Base-by-base conservation (phyloP, 2,113 vertebrate species). In the Choloepus hoffmanni region DNA sequence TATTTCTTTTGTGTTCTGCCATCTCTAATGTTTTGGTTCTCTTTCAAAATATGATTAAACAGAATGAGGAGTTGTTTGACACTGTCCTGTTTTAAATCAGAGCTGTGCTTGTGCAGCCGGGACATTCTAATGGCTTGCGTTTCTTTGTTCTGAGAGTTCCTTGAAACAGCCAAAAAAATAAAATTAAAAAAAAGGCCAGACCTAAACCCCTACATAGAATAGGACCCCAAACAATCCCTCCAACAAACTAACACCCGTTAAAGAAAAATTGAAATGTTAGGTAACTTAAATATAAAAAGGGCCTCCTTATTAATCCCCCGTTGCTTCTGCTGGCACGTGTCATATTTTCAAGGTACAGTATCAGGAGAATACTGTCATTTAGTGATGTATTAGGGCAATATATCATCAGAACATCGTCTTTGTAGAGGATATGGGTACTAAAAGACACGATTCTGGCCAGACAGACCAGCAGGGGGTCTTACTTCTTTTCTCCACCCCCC, bases 381-480 rank as follows among this genome's bases (percentile, higher is more conserved):
- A 40, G 76, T 98, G 98, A 98, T 98, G 95, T 97, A 98, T 98
- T 93, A 97, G 97, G 97, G 98, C 97, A 96, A 98, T 98, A 97
- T 92, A 98, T 98, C 98, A 98, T 96, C 96, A 96, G 95, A 97
- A 97, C 97, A 98, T 98, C 94, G 30, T 98, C 98, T 98, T 97
- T 97, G 98, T 95, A 96, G 98, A 98, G 98, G 97, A 97, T 97
- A 92, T 96, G 96, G 98, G 98, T 84, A 98, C 97, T 98, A 98
- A 98, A 98, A 98, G 96, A 98, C 98, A 92, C 65, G 97, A 98
- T 98, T 98, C 97, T 98, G 98, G 98, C 98, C 98, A 98, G 98
- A 98, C 98, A 95, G 97, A 98, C 60, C 98, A 97, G 96, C 98
- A 90, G 98, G 98, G 97, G 94, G 96, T 92, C 97, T 97, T 94